A percentile compares a stretch with the other conserved stretches of the same genome.
These are phyloP conservation scores for Arenaria interpres DNA, from an alignment of 2,113 vertebrate species.

Conservation along the genomic window DNA sequence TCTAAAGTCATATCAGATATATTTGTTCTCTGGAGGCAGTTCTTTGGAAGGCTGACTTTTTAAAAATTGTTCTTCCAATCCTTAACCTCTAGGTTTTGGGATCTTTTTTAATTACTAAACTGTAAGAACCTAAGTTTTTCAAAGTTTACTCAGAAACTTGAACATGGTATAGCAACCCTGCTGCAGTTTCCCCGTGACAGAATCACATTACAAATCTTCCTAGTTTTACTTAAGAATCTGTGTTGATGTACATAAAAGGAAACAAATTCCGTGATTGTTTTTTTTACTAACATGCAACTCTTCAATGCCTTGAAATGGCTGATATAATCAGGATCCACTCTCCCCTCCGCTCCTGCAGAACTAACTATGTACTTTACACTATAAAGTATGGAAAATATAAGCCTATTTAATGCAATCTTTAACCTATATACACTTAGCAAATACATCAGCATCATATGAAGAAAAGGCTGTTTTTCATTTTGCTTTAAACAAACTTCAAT, in stretches of 20 bases:
- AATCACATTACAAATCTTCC: not conserved
- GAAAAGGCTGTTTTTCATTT: not conserved
- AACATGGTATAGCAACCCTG: fast-evolving
- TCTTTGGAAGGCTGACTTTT: not conserved
- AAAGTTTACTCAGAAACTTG: not conserved
- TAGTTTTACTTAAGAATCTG: not conserved
- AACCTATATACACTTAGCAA: not conserved
- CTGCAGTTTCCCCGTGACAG: not conserved
- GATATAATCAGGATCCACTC: too few species aligned
- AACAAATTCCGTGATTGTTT: not conserved
- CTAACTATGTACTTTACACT: not conserved
- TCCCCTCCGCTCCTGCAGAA: not conserved
- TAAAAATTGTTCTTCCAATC: not conserved
- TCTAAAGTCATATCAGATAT: not conserved
- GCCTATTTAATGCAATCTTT: not conserved
- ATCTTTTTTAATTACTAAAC: not conserved
- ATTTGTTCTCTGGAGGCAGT: not conserved
- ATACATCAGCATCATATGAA: fast-evolving
- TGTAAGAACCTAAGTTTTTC: not conserved
- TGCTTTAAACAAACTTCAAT: not conserved
- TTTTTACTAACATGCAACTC: not conserved
- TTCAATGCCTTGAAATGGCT: not conserved
- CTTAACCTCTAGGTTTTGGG: not conserved
- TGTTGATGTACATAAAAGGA: not conserved
- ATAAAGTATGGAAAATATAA: not conserved